Conservation (phyloP, 2,888 invertebrate genomes). For the Pantelozetes paolii region DNA sequence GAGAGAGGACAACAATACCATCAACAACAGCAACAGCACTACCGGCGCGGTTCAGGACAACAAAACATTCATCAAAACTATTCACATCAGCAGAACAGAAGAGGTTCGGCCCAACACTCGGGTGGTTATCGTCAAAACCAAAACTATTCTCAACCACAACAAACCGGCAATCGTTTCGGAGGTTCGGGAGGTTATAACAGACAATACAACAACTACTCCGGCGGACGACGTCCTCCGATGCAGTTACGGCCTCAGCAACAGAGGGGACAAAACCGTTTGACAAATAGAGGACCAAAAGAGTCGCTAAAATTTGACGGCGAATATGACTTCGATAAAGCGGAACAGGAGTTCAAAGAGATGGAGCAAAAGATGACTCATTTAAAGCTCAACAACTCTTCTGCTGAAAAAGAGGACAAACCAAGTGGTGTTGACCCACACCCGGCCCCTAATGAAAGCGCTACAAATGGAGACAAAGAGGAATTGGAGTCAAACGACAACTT, state of each 20-base stretch:
- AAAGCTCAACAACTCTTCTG: slow-evolving; percentile 59
- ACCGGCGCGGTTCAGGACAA: background rate
- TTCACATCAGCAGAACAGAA: background rate
- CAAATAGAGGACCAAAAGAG: slow-evolving; percentile 50
- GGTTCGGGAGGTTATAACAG: background rate
- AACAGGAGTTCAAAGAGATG: slow-evolving; percentile 91
- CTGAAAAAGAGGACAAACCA: background rate
- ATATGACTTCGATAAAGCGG: slow-evolving; percentile 97
- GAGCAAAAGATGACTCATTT: slow-evolving; percentile 74
- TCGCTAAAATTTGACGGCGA: slow-evolving; percentile 88
- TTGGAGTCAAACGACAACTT: slow-evolving; percentile 62
- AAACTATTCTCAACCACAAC: slow-evolving; percentile 20
- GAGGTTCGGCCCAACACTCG: background rate
- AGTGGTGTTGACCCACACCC: too few relatives aligned
- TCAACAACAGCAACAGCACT: background rate
- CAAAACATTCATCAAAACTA: background rate
- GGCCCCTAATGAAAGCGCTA: background rate
- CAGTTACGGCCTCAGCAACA: slow-evolving; percentile 24
- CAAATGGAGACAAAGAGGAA: slow-evolving; percentile 59
- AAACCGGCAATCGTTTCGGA: slow-evolving; percentile 12
- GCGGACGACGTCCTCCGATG: slow-evolving; percentile 7
- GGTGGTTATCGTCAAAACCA: background rate
- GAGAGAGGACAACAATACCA: slow-evolving; percentile 1
- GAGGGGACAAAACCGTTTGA: slow-evolving; percentile 20
- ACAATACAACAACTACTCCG: slow-evolving; percentile 15